These are phyloP conservation scores for Pomatostomus ruficeps DNA, from an alignment of 2,113 vertebrate genomes.

Conservation along the genomic window DNA sequence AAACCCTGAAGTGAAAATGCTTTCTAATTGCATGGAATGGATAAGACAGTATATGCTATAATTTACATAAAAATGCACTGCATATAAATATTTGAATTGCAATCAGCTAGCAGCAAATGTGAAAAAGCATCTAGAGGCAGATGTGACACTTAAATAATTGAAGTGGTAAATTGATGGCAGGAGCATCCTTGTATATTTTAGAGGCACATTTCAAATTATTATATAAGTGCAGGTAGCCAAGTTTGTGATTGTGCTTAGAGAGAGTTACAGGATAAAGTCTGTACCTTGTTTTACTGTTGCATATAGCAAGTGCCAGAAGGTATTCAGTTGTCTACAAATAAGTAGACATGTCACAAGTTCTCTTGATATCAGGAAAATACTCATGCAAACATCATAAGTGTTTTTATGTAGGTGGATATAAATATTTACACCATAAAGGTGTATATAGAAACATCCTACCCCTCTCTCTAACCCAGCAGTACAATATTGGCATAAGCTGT, in stretches of 20 bases:
- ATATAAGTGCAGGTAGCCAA: neutral
- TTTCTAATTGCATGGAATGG: neutral
- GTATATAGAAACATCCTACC: neutral
- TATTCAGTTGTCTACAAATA: neutral
- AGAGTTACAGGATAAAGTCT: neutral
- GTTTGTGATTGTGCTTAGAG: neutral
- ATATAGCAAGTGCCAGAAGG: neutral
- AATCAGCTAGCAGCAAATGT: neutral
- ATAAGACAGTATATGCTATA: neutral
- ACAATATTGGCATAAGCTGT: neutral
- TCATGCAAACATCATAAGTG: neutral
- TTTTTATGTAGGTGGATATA: neutral
- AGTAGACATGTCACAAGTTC: fast-evolving
- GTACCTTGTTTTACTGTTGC: neutral
- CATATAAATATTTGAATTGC: conserved; percentile 15
- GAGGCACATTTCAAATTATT: neutral
- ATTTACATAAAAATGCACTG: neutral
- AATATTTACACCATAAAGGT: neutral
- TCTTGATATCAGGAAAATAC: neutral
- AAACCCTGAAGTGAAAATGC: neutral
- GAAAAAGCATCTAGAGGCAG: neutral
- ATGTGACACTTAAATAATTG: neutral
- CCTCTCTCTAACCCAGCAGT: neutral
- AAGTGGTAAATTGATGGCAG: neutral
- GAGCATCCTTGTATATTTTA: neutral